These are phyloP conservation scores for Ganaspis brasiliensis DNA, from an alignment of 2,888 invertebrate genomes.

Conservation along the genomic window DNA sequence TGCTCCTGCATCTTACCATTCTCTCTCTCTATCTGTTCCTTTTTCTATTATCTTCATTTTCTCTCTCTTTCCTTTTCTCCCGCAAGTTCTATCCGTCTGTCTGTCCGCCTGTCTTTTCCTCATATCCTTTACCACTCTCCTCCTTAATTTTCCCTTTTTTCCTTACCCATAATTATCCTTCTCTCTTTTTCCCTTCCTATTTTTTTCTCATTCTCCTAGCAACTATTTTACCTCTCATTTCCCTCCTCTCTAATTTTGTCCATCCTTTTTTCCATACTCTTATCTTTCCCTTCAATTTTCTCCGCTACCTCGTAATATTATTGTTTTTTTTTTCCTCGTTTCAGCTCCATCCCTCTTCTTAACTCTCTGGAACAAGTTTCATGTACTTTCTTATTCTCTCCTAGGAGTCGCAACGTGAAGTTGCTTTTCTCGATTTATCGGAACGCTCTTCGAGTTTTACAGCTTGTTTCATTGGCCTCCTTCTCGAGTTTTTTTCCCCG, in stretches of 20 bases:
- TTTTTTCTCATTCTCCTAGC: too few relatives aligned
- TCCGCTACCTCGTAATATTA: not conserved
- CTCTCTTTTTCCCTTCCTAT: too few relatives aligned
- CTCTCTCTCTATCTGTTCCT: slow-evolving; percentile 25
- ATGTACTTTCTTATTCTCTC: slow-evolving; percentile 35
- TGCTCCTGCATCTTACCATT: slow-evolving; percentile 42
- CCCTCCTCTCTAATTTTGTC: too few relatives aligned
- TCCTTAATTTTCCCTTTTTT: not conserved
- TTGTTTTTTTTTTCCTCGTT: slow-evolving; percentile 8
- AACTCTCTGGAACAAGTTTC: slow-evolving; percentile 1
- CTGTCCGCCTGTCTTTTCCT: not conserved
- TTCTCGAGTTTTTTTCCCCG: not conserved
- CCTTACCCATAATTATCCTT: too few relatives aligned
- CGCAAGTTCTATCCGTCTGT: slow-evolving; percentile 5
- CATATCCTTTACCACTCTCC: not conserved
- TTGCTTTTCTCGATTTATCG: slow-evolving; percentile 38
- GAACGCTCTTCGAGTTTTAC: slow-evolving; percentile 13
- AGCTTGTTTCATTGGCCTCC: slow-evolving; percentile 30
- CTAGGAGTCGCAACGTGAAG: slow-evolving; percentile 34
- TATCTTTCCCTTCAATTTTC: not conserved
- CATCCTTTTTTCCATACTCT: not conserved
- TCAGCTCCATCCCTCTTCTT: slow-evolving; percentile 5
- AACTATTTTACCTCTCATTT: not conserved
- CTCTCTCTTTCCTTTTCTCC: not conserved
- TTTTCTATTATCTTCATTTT: not conserved